Conservation (phyloP, 2,113 vertebrate genomes). For the Prionailurus viverrinus region DNA sequence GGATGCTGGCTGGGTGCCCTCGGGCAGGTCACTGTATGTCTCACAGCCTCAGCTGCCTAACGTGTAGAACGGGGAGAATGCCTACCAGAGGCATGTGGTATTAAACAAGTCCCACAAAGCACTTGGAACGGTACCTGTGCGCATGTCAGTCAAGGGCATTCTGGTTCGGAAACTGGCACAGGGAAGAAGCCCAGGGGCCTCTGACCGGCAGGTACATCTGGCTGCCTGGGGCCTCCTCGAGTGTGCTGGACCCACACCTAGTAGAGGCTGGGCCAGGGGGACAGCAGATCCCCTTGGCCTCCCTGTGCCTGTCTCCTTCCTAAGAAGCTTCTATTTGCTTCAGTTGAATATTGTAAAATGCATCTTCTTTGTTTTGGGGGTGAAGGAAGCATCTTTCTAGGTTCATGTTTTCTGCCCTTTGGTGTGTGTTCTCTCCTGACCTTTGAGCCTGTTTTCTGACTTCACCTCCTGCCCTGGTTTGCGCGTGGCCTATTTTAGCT, state of each 20-base stretch:
- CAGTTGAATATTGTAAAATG: not conserved
- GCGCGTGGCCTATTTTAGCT: not conserved
- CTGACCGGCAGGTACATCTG: not conserved
- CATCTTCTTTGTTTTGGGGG: conserved; percentile 25
- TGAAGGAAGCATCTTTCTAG: not conserved
- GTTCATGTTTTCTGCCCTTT: not conserved
- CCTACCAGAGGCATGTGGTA: not conserved
- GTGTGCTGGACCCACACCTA: not conserved
- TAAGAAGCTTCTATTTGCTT: not conserved
- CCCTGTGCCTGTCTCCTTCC: not conserved
- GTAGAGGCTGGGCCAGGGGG: not conserved
- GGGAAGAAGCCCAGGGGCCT: not conserved
- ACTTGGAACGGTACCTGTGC: fast-evolving
- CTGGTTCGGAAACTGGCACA: not conserved
- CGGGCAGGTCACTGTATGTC: not conserved
- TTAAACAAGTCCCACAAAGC: not conserved
- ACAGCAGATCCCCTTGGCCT: not conserved
- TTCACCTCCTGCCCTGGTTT: conserved; percentile 42
- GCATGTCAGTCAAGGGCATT: fast-evolving
- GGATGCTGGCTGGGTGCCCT: not conserved
- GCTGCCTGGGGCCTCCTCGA: not conserved
- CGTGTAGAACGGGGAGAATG: not conserved
- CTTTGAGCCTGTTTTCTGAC: conserved; percentile 59
- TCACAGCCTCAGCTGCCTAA: not conserved
- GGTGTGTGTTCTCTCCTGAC: not conserved